Evolutionary conservation across 2,113 vertebrate genomes (phyloP).

Genomic region (Leucopsar rothschildi): DNA sequence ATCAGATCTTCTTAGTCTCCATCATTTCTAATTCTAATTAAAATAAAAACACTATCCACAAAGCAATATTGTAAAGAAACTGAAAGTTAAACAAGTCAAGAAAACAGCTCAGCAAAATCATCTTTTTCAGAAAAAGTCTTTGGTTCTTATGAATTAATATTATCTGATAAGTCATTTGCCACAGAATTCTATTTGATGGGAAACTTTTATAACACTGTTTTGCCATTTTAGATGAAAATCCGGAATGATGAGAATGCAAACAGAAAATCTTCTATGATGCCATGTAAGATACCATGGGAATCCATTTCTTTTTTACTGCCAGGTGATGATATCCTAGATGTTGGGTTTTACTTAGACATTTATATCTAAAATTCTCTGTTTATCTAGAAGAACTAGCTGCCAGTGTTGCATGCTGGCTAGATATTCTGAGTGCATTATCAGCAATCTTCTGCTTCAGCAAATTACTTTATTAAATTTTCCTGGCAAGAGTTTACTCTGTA

Average conservation of each 20-base stretch:
- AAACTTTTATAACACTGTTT: not conserved
- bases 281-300: not conserved
- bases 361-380: not conserved
- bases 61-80: not conserved
- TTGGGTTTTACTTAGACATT: not conserved
- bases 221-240: not conserved
- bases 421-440: not conserved
- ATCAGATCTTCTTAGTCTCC: not conserved
- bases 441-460: not conserved
- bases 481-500: not conserved
- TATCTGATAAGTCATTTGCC: not conserved
- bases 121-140: not conserved
- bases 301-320: not conserved
- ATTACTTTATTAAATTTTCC: constrained; percentile 29
- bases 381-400: not conserved
- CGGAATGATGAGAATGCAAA: not conserved
- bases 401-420: not conserved
- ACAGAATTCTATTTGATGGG: not conserved
- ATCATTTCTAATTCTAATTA: not conserved
- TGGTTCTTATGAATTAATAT: not conserved
- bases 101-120: not conserved
- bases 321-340: not conserved
- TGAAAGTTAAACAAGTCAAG: not conserved
- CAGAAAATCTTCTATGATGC: not conserved
- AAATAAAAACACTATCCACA: not conserved